These are phyloP conservation scores for Apis dorsata DNA, from an alignment of 1,140 invertebrate species.

Conservation along the genomic window DNA sequence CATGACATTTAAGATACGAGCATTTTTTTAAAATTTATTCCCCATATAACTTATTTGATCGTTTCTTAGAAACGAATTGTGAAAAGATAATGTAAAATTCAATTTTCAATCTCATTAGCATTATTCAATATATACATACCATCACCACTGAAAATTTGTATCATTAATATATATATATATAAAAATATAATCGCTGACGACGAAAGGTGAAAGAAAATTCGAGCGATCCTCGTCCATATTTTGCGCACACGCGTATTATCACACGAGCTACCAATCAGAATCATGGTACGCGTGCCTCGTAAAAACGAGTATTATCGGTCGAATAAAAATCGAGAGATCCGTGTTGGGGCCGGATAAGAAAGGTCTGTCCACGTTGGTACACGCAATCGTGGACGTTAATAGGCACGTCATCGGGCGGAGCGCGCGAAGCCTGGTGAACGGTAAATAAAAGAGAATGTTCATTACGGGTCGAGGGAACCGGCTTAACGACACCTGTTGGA, in stretches of 20 bases:
- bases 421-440: conserved; percentile 18
- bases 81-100: no score
- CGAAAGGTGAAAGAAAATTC: no score
- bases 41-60: no score
- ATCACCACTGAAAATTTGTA: no score
- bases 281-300: neutral
- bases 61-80: no score
- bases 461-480: conserved; percentile 27
- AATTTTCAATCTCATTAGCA: no score
- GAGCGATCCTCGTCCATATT: no score
- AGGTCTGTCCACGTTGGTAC: neutral
- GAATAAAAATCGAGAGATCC: conserved; percentile 3
- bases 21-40: no score
- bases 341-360: conserved; percentile 8
- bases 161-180: no score
- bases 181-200: no score
- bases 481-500: conserved; percentile 43
- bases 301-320: neutral
- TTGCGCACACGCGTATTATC: neutral
- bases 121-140: no score
- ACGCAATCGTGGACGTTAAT: conserved; percentile 10
- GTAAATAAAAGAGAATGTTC: conserved; percentile 48
- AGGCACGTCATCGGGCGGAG: conserved; percentile 13
- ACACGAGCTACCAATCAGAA: neutral
- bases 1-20: no score